Evolutionary conservation across 2,113 vertebrate species (phyloP).

Genomic region (Puntigrus tetrazona): DNA sequence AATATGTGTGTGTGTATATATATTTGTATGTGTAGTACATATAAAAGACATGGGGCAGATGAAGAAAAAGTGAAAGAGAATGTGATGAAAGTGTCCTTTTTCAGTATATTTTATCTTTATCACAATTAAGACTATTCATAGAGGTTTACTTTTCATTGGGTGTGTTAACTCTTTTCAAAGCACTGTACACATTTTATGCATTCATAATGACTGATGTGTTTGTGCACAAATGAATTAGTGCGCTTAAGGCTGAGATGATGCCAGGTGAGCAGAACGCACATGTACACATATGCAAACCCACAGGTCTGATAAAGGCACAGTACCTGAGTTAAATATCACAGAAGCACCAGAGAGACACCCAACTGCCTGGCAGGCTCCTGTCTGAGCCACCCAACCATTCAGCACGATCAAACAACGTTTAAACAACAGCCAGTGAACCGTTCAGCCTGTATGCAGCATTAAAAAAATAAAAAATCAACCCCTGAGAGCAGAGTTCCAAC

Average conservation of each 20-base stretch:
- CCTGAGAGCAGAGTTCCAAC: background rate
- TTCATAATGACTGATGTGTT: background rate
- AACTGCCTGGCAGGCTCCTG: constrained; percentile 62
- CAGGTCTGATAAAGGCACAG: constrained; percentile 62
- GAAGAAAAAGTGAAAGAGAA: no score
- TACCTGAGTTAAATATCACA: constrained; percentile 71
- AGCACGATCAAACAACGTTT: constrained; percentile 40
- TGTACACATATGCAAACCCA: constrained; percentile 52
- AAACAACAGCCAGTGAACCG: constrained; percentile 34
- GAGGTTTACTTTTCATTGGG: no score
- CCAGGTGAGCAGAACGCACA: constrained; percentile 68
- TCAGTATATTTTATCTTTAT: no score
- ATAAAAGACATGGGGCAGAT: no score
- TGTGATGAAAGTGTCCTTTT: no score
- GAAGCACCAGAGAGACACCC: constrained; percentile 69
- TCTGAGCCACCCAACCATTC: constrained; percentile 54
- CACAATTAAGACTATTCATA: no score
- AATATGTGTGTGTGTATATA: no score
- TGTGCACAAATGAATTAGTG: constrained; percentile 57
- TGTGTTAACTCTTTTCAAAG: background rate
- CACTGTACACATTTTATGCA: background rate
- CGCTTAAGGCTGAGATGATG: constrained; percentile 65
- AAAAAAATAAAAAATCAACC: constrained; percentile 32
- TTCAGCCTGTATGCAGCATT: background rate
- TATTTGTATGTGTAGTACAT: no score